Conservation (phyloP, 2,797 vertebrate species). For the Liasis olivaceus region DNA sequence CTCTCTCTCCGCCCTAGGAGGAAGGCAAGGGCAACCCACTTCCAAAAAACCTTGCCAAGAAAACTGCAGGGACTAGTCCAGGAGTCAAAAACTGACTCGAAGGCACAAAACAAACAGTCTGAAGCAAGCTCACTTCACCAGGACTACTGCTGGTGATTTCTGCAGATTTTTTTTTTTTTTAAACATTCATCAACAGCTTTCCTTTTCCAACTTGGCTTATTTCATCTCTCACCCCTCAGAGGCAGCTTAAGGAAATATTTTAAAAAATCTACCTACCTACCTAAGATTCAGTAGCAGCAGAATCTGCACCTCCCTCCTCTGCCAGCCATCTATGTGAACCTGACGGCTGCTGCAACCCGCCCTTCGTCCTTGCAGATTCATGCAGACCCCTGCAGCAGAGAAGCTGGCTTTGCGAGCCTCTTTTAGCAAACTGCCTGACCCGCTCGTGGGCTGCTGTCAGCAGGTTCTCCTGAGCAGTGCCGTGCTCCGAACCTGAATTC, state of each 20-base stretch:
- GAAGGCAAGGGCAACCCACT: background rate
- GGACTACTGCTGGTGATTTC: background rate
- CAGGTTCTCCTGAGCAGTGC: background rate
- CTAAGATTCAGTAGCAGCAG: background rate
- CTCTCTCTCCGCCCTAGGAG: background rate
- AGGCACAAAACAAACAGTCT: too few relatives aligned
- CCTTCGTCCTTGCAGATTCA: background rate
- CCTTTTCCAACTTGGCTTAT: background rate
- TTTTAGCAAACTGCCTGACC: background rate
- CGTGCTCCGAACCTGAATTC: background rate
- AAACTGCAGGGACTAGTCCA: background rate
- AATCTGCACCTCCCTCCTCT: background rate
- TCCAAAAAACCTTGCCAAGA: background rate
- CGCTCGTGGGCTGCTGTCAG: background rate
- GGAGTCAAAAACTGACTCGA: too few relatives aligned
- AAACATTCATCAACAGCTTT: background rate
- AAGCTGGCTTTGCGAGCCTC: background rate
- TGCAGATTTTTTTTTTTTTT: background rate
- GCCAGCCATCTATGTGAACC: background rate
- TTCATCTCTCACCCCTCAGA: background rate
- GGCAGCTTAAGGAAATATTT: background rate
- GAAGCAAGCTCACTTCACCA: background rate
- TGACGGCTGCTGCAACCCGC: background rate
- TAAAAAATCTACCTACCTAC: background rate
- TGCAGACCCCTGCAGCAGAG: background rate